Percentiles rank a stretch among this genome's conserved stretches.
Evolutionary conservation across 2,797 vertebrate genomes (phyloP).

Genomic region (Eulemur coronatus): DNA sequence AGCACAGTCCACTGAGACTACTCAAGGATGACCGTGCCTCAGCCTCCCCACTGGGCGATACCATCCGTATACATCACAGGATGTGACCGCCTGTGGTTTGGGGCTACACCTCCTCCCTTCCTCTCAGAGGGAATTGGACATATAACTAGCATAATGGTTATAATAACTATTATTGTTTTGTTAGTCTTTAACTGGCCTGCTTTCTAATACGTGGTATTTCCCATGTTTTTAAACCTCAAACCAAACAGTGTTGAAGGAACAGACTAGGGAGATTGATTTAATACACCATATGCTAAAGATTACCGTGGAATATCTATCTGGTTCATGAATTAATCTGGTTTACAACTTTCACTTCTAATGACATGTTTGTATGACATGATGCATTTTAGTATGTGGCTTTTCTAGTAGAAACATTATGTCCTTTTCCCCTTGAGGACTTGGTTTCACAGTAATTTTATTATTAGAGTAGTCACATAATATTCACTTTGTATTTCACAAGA

Average conservation of each 20-base stretch:
- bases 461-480: slow-evolving; percentile 68
- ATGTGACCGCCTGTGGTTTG: neutral
- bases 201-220: slow-evolving; percentile 26
- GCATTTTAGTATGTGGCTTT: slow-evolving; percentile 75
- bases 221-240: slow-evolving; percentile 69
- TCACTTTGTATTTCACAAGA: slow-evolving; percentile 71
- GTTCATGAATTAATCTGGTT: slow-evolving; percentile 69
- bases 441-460: slow-evolving; percentile 78
- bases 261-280: slow-evolving; percentile 67
- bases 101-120: neutral
- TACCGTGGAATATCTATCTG: slow-evolving; percentile 68
- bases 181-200: slow-evolving; percentile 42
- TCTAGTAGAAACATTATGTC: slow-evolving; percentile 70
- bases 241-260: slow-evolving; percentile 61
- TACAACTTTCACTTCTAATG: slow-evolving; percentile 70
- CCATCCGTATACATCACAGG: neutral
- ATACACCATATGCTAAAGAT: slow-evolving; percentile 74
- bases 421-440: slow-evolving; percentile 72
- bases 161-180: slow-evolving; percentile 53
- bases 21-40: neutral
- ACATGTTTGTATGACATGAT: slow-evolving; percentile 73
- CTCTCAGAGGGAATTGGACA: neutral
- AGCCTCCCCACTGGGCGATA: neutral
- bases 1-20: too few relatives aligned
- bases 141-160: slow-evolving; percentile 27